These are phyloP conservation scores for Gandaritis pyraliata DNA, from an alignment of 2,888 invertebrate species.

Conservation along the genomic window DNA sequence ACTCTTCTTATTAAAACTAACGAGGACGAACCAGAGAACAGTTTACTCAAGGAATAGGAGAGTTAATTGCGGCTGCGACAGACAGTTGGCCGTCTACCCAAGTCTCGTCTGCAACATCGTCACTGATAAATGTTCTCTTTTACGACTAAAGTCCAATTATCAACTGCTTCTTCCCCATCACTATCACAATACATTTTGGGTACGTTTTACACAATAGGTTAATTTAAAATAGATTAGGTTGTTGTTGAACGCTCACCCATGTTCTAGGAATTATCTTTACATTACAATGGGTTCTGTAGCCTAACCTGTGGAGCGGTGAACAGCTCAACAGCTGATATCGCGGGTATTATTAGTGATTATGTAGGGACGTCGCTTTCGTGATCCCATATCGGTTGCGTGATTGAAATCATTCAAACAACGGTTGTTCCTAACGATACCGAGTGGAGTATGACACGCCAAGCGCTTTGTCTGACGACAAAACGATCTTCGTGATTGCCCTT, in stretches of 20 bases:
- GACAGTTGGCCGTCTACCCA: conserved; percentile 40
- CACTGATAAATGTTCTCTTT: conserved; percentile 55
- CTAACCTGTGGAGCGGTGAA: conserved; percentile 58
- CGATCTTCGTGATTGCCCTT: conserved; percentile 65
- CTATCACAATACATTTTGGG: conserved; percentile 46
- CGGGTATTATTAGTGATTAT: conserved; percentile 46
- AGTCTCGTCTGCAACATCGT: conserved; percentile 45
- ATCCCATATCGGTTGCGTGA: conserved; percentile 62
- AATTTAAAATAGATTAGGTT: conserved; percentile 21
- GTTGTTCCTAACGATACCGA: conserved; percentile 66
- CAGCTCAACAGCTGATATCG: conserved; percentile 44
- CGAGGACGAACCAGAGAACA: conserved; percentile 41
- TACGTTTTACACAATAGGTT: conserved; percentile 30
- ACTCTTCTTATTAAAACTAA: conserved; percentile 29
- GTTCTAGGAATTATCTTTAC: conserved; percentile 55
- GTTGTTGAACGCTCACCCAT: conserved; percentile 29
- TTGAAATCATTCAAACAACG: conserved; percentile 61
- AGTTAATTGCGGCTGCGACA: conserved; percentile 52
- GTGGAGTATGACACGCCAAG: conserved; percentile 72
- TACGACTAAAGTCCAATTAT: conserved; percentile 55
- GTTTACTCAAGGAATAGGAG: conserved; percentile 57
- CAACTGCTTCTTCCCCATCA: conserved; percentile 30
- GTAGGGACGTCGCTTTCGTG: conserved; percentile 50
- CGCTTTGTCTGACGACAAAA: conserved; percentile 64
- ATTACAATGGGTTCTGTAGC: conserved; percentile 53